A percentile compares a stretch with the other conserved stretches of the same genome.
Evolutionary conservation across 2,888 invertebrate species (phyloP).

Genomic region (Pseudococcus jackbeardsleyi): DNA sequence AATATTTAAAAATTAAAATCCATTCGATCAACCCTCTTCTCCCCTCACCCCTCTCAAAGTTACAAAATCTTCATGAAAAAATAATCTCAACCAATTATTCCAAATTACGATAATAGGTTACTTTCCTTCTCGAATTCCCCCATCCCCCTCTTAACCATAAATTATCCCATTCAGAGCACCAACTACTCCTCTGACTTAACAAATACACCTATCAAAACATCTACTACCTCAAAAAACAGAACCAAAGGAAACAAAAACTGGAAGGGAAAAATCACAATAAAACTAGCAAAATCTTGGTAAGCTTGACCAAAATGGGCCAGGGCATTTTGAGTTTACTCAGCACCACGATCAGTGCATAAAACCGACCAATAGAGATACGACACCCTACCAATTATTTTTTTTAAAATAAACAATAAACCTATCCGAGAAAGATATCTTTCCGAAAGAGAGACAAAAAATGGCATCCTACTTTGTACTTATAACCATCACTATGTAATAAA

Average conservation of each 20-base stretch:
- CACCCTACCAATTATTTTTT: not conserved
- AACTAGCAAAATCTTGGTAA: slow-evolving; percentile 24
- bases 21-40: too few relatives aligned
- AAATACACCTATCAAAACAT: not conserved
- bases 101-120: too few relatives aligned
- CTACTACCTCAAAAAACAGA: not conserved
- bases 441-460: not conserved
- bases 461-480: slow-evolving; percentile 26
- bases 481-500: not conserved
- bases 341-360: not conserved
- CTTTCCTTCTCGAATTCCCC: too few relatives aligned
- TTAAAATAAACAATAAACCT: not conserved
- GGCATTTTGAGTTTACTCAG: not conserved
- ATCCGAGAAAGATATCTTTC: not conserved
- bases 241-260: not conserved
- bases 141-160: not conserved
- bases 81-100: too few relatives aligned
- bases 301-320: not conserved
- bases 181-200: not conserved
- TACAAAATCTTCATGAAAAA: too few relatives aligned
- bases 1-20: too few relatives aligned
- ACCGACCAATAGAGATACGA: not conserved
- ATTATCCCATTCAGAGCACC: not conserved
- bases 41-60: too few relatives aligned
- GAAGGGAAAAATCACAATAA: slow-evolving; percentile 36